A percentile compares a stretch with the other conserved stretches of the same genome.
These are phyloP conservation scores for Phoeniculus purpureus DNA, from an alignment of 2,797 vertebrate genomes.

Conservation along the genomic window DNA sequence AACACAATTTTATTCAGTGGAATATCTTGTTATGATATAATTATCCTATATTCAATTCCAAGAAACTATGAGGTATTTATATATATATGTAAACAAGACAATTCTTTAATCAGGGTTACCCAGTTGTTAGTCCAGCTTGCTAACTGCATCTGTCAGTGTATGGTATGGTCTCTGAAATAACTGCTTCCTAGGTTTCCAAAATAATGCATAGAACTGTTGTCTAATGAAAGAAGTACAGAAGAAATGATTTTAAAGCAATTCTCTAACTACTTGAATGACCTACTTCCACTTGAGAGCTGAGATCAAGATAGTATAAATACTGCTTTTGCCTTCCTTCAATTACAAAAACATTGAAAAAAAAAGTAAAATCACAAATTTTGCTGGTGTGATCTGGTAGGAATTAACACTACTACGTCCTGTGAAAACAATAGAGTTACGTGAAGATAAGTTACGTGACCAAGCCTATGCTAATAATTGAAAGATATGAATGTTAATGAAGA, in stretches of 20 bases:
- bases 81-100: not conserved
- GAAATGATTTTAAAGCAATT: not conserved
- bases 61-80: not conserved
- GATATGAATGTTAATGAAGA: not conserved
- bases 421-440: not conserved
- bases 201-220: not conserved
- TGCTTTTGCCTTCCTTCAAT: not conserved
- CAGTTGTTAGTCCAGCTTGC: not conserved
- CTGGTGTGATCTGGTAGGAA: not conserved
- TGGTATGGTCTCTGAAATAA: not conserved
- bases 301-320: not conserved
- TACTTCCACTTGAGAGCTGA: not conserved
- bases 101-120: not conserved
- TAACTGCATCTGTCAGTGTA: not conserved
- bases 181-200: not conserved
- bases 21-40: not conserved
- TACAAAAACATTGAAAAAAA: not conserved
- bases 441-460: not conserved
- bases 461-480: not conserved
- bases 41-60: not conserved
- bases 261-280: not conserved
- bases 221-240: not conserved
- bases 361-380: not conserved
- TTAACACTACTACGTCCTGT: not conserved
- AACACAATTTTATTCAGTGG: not conserved